Evolutionary conservation across 2,113 vertebrate genomes (phyloP).

Genomic region (Coracopsis vasa): DNA sequence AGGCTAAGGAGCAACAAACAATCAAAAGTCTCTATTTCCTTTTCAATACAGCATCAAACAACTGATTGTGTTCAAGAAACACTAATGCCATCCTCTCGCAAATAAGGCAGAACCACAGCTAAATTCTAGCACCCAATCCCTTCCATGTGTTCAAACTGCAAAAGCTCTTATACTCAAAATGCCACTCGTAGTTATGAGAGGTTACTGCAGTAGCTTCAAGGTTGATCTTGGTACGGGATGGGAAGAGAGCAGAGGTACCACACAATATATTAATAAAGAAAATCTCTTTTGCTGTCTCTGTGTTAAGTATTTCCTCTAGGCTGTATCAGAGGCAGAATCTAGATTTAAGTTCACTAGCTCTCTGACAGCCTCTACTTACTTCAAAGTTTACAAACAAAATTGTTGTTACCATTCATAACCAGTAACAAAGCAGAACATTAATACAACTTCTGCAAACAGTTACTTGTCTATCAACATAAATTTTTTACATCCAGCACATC

Average conservation of each 20-base stretch:
- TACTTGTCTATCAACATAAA: not conserved
- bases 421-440: not conserved
- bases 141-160: not conserved
- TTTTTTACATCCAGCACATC: not conserved
- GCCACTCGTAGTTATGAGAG: not conserved
- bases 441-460: not conserved
- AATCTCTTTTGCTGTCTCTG: not conserved
- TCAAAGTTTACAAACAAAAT: not conserved
- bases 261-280: not conserved
- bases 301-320: not conserved
- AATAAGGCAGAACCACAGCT: not conserved
- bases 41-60: not conserved
- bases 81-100: not conserved
- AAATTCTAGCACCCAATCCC: not conserved
- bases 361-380: not conserved
- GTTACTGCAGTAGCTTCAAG: not conserved
- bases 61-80: not conserved
- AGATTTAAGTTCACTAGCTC: not conserved
- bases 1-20: slow-evolving; percentile 74
- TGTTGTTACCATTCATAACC: not conserved
- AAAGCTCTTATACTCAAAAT: not conserved
- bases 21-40: not conserved
- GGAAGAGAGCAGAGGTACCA: not conserved
- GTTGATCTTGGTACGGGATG: not conserved
- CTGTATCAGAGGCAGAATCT: not conserved